A percentile compares a stretch with the other conserved stretches of the same genome.
Conservation (phyloP, 2,888 invertebrate genomes). For the Eristalis arbustorum region DNA sequence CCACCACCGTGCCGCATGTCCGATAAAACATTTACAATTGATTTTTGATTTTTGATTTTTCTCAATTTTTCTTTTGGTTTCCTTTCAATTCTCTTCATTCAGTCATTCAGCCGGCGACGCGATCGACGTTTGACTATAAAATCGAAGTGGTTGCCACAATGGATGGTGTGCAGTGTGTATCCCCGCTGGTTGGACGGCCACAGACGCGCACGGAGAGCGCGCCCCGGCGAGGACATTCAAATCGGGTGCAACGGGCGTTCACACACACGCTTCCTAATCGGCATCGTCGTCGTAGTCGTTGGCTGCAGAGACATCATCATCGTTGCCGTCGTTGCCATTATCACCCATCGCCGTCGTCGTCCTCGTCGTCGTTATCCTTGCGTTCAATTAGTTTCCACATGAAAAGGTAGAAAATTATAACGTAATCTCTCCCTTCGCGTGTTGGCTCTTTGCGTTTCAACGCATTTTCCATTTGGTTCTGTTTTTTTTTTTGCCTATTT, state of each 20-base stretch:
- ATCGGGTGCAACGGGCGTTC: background rate
- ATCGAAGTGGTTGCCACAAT: background rate
- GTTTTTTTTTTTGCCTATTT: background rate
- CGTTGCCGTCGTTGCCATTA: background rate
- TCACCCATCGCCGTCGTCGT: background rate
- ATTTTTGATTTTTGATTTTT: background rate
- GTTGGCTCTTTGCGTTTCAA: background rate
- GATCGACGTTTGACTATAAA: conserved; percentile 32
- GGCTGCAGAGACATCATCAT: background rate
- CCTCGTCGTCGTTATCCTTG: background rate
- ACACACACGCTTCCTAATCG: too few relatives aligned
- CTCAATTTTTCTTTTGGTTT: too few relatives aligned
- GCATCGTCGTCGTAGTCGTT: too few relatives aligned
- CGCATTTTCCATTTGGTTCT: background rate
- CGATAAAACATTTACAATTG: background rate
- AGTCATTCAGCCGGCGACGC: too few relatives aligned
- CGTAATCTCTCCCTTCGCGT: conserved; percentile 33
- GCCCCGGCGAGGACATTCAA: background rate
- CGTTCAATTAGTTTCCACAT: conserved; percentile 49
- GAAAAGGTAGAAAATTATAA: conserved; percentile 44
- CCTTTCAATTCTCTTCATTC: background rate
- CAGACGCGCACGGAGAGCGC: too few relatives aligned
- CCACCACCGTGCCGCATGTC: background rate
- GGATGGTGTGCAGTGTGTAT: too few relatives aligned
- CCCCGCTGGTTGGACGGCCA: too few relatives aligned